These are phyloP conservation scores for Phyllostomus discolor DNA, from an alignment of 2,113 vertebrate species.

Conservation along the genomic window DNA sequence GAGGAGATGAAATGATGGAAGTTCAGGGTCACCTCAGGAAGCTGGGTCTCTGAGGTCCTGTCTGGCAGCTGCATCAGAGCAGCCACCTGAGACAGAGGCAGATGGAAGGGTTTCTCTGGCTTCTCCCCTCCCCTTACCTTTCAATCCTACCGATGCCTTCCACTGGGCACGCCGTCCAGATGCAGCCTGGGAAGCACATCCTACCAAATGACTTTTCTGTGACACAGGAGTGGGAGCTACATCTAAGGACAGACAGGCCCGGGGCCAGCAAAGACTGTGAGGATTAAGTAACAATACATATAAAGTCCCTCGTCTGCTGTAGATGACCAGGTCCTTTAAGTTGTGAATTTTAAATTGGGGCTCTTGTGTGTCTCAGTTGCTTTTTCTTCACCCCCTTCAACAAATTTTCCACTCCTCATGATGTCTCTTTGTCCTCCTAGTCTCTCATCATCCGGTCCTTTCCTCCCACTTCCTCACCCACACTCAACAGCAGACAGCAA, in stretches of 20 bases:
- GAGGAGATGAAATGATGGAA: neutral
- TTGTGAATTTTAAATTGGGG: neutral
- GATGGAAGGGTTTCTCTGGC: neutral
- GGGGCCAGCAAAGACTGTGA: neutral
- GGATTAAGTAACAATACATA: neutral
- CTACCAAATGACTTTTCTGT: neutral
- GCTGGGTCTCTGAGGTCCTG: neutral
- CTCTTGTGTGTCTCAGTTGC: neutral
- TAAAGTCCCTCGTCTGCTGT: neutral
- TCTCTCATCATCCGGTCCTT: slow-evolving; percentile 52
- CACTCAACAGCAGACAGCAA: slow-evolving; percentile 61
- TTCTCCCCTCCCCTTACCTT: neutral
- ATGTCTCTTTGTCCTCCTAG: slow-evolving; percentile 53
- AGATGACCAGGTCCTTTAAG: neutral
- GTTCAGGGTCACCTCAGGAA: neutral
- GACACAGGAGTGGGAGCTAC: neutral
- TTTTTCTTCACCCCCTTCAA: slow-evolving; percentile 17
- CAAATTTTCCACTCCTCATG: slow-evolving; percentile 28
- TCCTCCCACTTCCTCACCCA: slow-evolving; percentile 68
- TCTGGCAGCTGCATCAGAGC: neutral
- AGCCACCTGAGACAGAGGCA: neutral
- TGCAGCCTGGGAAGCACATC: neutral
- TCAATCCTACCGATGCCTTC: neutral
- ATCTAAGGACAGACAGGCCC: neutral
- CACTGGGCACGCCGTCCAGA: neutral